Base-by-base conservation (phyloP, 2,113 vertebrate genomes). In the Urocitellus parryii region DNA sequence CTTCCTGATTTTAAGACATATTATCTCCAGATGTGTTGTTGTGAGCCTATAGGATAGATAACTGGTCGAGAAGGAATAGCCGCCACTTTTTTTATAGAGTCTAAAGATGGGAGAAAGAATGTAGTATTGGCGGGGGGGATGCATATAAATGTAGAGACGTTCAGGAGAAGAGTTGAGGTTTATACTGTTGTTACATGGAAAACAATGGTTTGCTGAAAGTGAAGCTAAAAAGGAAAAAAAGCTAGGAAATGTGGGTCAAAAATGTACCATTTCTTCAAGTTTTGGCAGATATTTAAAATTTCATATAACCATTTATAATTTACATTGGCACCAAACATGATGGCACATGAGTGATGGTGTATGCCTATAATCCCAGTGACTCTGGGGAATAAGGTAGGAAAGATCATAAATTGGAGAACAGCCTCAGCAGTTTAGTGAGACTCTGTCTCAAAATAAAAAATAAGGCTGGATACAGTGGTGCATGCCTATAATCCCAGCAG, bases 231-330 rank as follows among this genome's bases (percentile, higher is more conserved):
- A 67, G 27, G 48, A 61, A 39, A 5, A 12, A 5, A n/a, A 20
- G 25, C 10, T 48, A 34, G 25, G 27, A 5, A 58, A 7, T 77
- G 20, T 94, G 72, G 53, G 63, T 10, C 42, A 72, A 32, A 72
- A 86, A 65, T 82, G 37, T 0, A 74, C 5, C n/a, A 34, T 95
- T 81, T 80, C n/a, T 95, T 88, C 58, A 32, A n/a, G 34, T 67
- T 85, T 91, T 4, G 27, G n/a, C 61, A 94, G 12, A 67, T 92
- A 92, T 18, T 94, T 78, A 86, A 96, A 77, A 65, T 81, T 81
- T 58, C n/a, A 72, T 39, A 18, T 74, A 92, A 73, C 27, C 63
- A 48, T 63, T 76, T 16, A 94, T 25, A 91, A 89, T 77, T 95
- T 58, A 91, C 95, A n/a, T 78, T 79, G 56, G 51, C 27, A 56